A percentile compares a stretch with the other conserved stretches of the same genome.
Evolutionary conservation across 2,888 invertebrate species (phyloP).

Genomic region (Lordiphosa andalusiaca): DNA sequence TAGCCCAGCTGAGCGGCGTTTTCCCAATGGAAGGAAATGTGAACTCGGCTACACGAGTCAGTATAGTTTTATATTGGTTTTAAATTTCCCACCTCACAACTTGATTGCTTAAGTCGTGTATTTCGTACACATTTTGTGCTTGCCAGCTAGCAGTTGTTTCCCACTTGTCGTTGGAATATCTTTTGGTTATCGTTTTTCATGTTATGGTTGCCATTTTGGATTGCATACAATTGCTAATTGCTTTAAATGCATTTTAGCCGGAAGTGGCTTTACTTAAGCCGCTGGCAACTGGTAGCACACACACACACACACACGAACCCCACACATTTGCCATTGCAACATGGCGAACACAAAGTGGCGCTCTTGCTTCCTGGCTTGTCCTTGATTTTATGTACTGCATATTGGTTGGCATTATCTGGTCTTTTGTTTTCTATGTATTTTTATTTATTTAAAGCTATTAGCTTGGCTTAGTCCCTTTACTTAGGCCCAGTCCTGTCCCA

Average conservation of each 20-base stretch:
- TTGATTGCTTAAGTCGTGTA: too few species aligned
- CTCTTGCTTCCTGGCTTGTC: constrained; percentile 20
- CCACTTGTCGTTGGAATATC: constrained; percentile 21
- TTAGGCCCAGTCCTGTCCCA: constrained; percentile 13
- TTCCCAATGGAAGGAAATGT: too few species aligned
- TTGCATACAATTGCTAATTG: constrained; percentile 61
- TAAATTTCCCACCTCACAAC: too few species aligned
- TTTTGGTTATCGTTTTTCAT: constrained; percentile 17
- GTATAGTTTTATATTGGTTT: too few species aligned
- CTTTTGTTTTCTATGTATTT: constrained; percentile 28
- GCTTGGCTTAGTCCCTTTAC: constrained; percentile 32
- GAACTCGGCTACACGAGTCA: too few species aligned
- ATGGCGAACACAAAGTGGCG: constrained; percentile 11
- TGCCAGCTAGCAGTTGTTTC: constrained; percentile 20
- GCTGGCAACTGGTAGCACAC: constrained; percentile 41
- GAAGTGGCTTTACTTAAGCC: constrained; percentile 65
- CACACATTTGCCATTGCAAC: not conserved
- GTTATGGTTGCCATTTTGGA: constrained; percentile 37
- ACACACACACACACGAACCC: constrained; percentile 1
- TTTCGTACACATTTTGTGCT: too few species aligned
- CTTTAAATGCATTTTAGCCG: constrained; percentile 62
- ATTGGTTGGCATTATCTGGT: constrained; percentile 53
- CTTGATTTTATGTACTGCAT: constrained; percentile 39
- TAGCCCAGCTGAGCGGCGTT: too few species aligned
- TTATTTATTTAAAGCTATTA: constrained; percentile 63